A percentile compares a stretch with the other conserved stretches of the same genome.
These are phyloP conservation scores for Acropternis orthonyx DNA, from an alignment of 2,797 vertebrate species.

Conservation along the genomic window DNA sequence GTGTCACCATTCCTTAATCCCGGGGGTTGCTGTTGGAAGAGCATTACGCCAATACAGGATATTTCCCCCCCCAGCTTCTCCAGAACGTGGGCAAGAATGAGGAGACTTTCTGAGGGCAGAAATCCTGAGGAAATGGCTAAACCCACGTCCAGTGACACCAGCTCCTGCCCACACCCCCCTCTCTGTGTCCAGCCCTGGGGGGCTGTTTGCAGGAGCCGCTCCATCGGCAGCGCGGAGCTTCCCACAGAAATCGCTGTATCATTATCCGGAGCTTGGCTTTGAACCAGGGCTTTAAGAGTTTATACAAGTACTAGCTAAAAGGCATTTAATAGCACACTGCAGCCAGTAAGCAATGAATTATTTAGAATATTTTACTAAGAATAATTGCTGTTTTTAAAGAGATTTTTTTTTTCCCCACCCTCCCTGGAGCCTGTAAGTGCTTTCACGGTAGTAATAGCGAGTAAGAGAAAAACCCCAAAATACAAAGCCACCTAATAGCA, in stretches of 20 bases:
- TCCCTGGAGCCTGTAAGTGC: slow-evolving; percentile 36
- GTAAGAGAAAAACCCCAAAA: not conserved
- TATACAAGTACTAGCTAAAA: slow-evolving; percentile 52
- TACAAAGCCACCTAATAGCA: not conserved
- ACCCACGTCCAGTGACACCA: rapidly evolving
- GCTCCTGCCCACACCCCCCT: not conserved
- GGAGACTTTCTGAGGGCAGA: not conserved
- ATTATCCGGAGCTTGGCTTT: slow-evolving; percentile 43
- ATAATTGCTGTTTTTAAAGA: slow-evolving; percentile 60
- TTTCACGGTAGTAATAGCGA: not conserved
- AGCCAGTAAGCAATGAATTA: slow-evolving; percentile 67
- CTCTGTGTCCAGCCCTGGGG: rapidly evolving
- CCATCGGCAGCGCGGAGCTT: rapidly evolving
- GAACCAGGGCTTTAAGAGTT: slow-evolving; percentile 36
- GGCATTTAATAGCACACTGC: slow-evolving; percentile 57
- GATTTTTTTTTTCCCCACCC: not conserved
- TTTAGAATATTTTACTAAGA: slow-evolving; percentile 68
- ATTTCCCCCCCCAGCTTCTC: not conserved
- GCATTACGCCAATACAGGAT: rapidly evolving
- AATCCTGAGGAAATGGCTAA: not conserved
- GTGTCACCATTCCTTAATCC: not conserved
- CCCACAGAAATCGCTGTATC: not conserved
- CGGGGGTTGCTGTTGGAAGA: not conserved
- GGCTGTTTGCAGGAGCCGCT: not conserved
- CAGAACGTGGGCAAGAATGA: not conserved